Evolutionary conservation across 2,113 vertebrate genomes (phyloP).

Genomic region (Oreotrochilus melanogaster): DNA sequence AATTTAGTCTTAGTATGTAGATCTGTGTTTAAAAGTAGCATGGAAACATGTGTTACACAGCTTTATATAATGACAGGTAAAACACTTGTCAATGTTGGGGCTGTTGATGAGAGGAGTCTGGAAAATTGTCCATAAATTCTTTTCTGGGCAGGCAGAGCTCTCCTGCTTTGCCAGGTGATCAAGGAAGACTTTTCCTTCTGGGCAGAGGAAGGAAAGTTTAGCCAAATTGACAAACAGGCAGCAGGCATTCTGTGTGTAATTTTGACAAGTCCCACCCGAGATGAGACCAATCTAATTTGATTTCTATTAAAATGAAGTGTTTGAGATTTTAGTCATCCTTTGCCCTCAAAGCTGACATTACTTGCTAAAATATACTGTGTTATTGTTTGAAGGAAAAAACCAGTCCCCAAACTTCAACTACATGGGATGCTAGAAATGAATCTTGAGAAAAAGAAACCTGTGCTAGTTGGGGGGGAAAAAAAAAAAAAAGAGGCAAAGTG

Average conservation of each 20-base stretch:
- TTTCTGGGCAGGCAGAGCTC: slow-evolving; percentile 9
- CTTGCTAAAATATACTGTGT: not conserved
- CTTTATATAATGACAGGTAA: slow-evolving; percentile 53
- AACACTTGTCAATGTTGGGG: not conserved
- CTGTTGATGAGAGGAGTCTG: not conserved
- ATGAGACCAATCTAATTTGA: slow-evolving; percentile 67
- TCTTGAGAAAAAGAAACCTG: not conserved
- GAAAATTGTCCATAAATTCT: slow-evolving; percentile 12
- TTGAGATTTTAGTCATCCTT: slow-evolving; percentile 61
- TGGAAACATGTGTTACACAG: slow-evolving; percentile 61
- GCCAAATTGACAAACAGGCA: slow-evolving; percentile 40
- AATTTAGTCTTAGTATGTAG: slow-evolving; percentile 31
- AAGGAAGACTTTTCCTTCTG: slow-evolving; percentile 9
- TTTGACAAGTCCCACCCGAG: slow-evolving; percentile 35
- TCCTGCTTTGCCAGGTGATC: slow-evolving; percentile 4
- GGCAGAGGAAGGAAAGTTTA: slow-evolving; percentile 39
- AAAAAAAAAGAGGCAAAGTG: not conserved
- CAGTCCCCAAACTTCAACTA: slow-evolving; percentile 58
- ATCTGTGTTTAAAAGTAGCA: slow-evolving; percentile 10
- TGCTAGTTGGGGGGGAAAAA: not conserved
- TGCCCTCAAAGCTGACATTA: slow-evolving; percentile 31
- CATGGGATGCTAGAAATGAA: slow-evolving; percentile 15
- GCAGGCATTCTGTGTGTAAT: slow-evolving; percentile 28
- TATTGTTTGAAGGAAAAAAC: slow-evolving; percentile 22
- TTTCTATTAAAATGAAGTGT: slow-evolving; percentile 70